A percentile compares a stretch with the other conserved stretches of the same genome.
Conservation (phyloP, 1,140 invertebrate species). For the Thaumatotibia leucotreta region DNA sequence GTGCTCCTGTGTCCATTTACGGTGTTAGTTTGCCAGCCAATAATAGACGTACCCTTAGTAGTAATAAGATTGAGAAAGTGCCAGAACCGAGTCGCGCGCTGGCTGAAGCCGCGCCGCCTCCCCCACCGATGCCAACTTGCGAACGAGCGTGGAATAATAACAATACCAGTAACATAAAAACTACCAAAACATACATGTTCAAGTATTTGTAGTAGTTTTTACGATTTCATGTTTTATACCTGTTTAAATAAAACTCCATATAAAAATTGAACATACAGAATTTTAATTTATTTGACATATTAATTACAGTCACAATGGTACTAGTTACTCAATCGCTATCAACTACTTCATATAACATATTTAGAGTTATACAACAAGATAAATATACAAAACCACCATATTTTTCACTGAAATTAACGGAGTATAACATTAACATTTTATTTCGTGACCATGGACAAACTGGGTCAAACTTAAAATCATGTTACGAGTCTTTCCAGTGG, state of each 20-base stretch:
- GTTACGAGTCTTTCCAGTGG: too few relatives aligned
- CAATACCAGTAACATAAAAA: constrained; percentile 38
- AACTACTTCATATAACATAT: too few relatives aligned
- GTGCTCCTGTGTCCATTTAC: constrained; percentile 83
- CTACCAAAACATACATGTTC: constrained; percentile 61
- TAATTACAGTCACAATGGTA: too few relatives aligned
- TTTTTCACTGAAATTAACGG: too few relatives aligned
- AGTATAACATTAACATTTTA: too few relatives aligned
- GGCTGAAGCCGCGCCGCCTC: constrained; percentile 25
- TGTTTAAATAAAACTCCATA: background rate
- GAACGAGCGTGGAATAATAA: constrained; percentile 27
- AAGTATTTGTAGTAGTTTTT: constrained; percentile 44
- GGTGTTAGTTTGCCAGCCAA: constrained; percentile 47
- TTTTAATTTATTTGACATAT: background rate
- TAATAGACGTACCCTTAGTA: constrained; percentile 16
- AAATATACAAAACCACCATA: too few relatives aligned
- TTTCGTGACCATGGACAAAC: too few relatives aligned
- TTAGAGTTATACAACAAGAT: too few relatives aligned
- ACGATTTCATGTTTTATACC: background rate
- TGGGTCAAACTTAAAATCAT: too few relatives aligned
- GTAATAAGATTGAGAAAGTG: constrained; percentile 29
- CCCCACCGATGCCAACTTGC: constrained; percentile 43
- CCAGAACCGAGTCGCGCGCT: constrained; percentile 15
- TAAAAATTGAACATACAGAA: constrained; percentile 16
- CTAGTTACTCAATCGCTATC: constrained; percentile 14